Conservation (phyloP, 2,888 invertebrate species). For the Clivina fossor region DNA sequence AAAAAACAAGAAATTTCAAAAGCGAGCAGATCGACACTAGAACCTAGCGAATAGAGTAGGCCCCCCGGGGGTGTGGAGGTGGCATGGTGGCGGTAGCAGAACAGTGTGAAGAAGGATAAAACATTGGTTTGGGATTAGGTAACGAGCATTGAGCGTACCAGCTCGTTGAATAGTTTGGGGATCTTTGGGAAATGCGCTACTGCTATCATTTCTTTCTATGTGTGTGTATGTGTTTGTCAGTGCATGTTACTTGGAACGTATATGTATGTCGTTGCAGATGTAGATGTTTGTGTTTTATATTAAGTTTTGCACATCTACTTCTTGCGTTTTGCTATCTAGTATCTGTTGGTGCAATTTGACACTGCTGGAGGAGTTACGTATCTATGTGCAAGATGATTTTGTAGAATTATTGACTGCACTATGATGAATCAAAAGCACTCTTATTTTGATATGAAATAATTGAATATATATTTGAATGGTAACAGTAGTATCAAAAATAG, state of each 20-base stretch:
- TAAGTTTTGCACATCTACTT: constrained; percentile 16
- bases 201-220: constrained; percentile 13
- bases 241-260: background rate
- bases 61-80: constrained; percentile 4
- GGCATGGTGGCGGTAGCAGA: constrained; percentile 48
- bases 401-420: no score
- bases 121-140: constrained; percentile 56
- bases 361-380: no score
- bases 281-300: constrained; percentile 28
- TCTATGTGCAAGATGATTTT: no score
- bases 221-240: background rate
- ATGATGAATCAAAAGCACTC: no score
- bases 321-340: background rate
- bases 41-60: no score
- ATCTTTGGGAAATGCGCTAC: constrained; percentile 24
- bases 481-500: no score
- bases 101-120: constrained; percentile 54
- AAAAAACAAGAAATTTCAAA: no score
- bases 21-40: no score
- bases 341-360: constrained; percentile 30
- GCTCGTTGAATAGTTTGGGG: constrained; percentile 31
- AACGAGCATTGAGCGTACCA: constrained; percentile 45
- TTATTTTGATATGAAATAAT: no score
- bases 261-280: background rate
- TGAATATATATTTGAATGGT: no score